Conservation (phyloP, 2,888 invertebrate species). For the Dorcus hopei region DNA sequence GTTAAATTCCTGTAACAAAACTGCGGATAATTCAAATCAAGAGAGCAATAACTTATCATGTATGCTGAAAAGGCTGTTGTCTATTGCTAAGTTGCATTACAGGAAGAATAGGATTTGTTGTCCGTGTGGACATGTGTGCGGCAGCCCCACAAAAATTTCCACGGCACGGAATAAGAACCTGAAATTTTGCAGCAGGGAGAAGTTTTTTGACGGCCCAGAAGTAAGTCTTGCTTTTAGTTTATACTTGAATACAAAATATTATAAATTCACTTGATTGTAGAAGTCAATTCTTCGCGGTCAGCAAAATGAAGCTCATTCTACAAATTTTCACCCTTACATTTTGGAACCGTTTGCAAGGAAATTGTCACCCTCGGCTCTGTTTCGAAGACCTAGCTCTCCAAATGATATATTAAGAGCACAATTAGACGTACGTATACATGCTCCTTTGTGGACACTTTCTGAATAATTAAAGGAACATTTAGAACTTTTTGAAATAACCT, state of each 20-base stretch:
- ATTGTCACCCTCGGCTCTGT: slow-evolving; percentile 26
- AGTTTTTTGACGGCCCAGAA: slow-evolving; percentile 12
- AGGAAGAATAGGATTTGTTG: slow-evolving; percentile 50
- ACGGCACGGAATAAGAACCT: slow-evolving; percentile 3
- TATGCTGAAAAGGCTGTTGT: slow-evolving; percentile 56
- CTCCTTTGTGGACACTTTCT: neutral
- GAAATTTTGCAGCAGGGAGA: slow-evolving; percentile 12
- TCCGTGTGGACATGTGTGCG: slow-evolving; percentile 58
- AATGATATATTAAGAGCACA: slow-evolving; percentile 50
- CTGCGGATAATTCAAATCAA: neutral
- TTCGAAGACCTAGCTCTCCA: slow-evolving; percentile 31
- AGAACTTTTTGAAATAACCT: neutral
- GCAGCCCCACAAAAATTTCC: slow-evolving; percentile 26
- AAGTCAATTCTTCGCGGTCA: neutral
- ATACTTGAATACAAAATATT: neutral
- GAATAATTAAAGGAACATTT: neutral
- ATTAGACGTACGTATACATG: slow-evolving; percentile 46
- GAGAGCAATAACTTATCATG: slow-evolving; percentile 29
- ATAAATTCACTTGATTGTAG: slow-evolving; percentile 2
- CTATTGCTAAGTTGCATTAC: slow-evolving; percentile 53
- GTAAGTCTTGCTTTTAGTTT: slow-evolving; percentile 3
- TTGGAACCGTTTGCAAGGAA: slow-evolving; percentile 20
- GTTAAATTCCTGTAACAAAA: too few species aligned
- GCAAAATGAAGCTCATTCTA: neutral
- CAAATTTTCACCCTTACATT: neutral